These are phyloP conservation scores for Acanthochromis polyacanthus DNA, from an alignment of 2,113 vertebrate species.

Conservation along the genomic window DNA sequence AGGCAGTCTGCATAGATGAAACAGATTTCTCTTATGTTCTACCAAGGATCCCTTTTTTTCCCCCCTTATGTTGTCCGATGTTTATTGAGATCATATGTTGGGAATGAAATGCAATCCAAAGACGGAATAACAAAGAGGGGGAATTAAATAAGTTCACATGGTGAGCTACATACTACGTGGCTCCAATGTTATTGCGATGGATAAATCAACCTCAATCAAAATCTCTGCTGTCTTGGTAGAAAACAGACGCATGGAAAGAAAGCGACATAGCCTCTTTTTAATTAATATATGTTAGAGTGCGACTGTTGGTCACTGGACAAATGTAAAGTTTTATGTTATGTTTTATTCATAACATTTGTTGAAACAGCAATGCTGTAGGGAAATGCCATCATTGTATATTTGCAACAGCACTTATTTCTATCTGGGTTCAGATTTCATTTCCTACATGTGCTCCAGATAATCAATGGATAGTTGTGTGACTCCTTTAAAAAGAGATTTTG, in stretches of 20 bases:
- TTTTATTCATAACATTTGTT: not conserved
- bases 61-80: not conserved
- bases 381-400: not conserved
- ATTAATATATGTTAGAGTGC: not conserved
- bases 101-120: not conserved
- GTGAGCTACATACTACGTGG: too few species aligned
- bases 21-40: not conserved
- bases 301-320: not conserved
- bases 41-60: too few species aligned
- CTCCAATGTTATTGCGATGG: not conserved
- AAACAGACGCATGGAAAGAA: not conserved
- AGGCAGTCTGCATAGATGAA: not conserved
- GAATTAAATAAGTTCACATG: not conserved
- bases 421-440: not conserved
- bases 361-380: constrained; percentile 6
- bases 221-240: not conserved
- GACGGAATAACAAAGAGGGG: not conserved
- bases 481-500: constrained; percentile 5
- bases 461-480: not conserved
- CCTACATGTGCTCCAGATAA: constrained; percentile 11
- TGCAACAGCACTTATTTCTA: not conserved
- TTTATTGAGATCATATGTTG: constrained; percentile 7
- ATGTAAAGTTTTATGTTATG: not conserved
- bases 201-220: constrained; percentile 38
- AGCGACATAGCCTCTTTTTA: not conserved